Conservation (phyloP, 2,888 invertebrate genomes). For the Thereva nobilitata region DNA sequence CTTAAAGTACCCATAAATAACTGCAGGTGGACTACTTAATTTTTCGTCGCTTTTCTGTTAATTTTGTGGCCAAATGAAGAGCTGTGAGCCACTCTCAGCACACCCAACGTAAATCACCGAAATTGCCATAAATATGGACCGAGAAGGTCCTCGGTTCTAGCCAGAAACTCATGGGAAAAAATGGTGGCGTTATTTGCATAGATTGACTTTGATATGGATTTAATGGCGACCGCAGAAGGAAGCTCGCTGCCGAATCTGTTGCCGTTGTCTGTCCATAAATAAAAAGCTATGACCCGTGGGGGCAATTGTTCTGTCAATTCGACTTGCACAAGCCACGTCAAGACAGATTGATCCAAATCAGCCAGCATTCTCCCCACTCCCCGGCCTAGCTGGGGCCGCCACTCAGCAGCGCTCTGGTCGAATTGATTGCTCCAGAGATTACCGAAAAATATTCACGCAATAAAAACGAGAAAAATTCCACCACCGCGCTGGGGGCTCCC, state of each 20-base stretch:
- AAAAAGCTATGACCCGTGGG: slow-evolving; percentile 26
- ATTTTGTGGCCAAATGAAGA: too few relatives aligned
- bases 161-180: too few relatives aligned
- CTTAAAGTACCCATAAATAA: too few relatives aligned
- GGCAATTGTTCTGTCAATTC: slow-evolving; percentile 33
- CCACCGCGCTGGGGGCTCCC: slow-evolving; percentile 2
- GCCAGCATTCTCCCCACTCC: background rate
- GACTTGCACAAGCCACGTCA: background rate
- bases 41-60: too few relatives aligned
- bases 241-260: background rate
- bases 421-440: slow-evolving; percentile 30
- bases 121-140: too few relatives aligned
- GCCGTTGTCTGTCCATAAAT: slow-evolving; percentile 12
- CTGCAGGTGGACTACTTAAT: too few relatives aligned
- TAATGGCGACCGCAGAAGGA: background rate
- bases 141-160: too few relatives aligned
- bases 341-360: slow-evolving; percentile 23
- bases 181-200: too few relatives aligned
- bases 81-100: too few relatives aligned
- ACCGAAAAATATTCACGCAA: slow-evolving; percentile 15
- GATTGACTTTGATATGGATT: too few relatives aligned
- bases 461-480: background rate
- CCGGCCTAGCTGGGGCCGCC: background rate
- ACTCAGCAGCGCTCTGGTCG: background rate
- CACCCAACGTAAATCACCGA: too few relatives aligned